Percentiles rank a stretch among this genome's conserved stretches.
Conservation (phyloP, 2,888 invertebrate species). For the Podabrus alpinus region DNA sequence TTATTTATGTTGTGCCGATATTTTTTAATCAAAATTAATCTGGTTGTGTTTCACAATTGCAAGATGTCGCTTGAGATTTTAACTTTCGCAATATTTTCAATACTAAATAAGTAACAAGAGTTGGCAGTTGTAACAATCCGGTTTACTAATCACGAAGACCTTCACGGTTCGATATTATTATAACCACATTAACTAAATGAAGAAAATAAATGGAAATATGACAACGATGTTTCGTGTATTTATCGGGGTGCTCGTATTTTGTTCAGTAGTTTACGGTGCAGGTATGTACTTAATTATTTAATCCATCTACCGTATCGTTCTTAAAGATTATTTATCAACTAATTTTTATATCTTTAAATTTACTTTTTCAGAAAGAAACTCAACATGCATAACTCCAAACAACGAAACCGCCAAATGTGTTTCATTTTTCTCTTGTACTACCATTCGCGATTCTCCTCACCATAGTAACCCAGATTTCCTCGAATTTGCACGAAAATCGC, state of each 20-base stretch:
- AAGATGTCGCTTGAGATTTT: background rate
- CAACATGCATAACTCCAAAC: conserved; percentile 53
- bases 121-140: background rate
- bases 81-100: background rate
- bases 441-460: conserved; percentile 48
- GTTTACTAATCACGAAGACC: background rate
- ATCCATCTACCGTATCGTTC: too few relatives aligned
- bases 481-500: conserved; percentile 53
- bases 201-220: background rate
- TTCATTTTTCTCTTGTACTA: conserved; percentile 54
- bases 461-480: conserved; percentile 19
- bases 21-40: background rate
- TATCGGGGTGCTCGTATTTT: background rate
- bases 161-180: background rate
- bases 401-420: conserved; percentile 53
- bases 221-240: background rate
- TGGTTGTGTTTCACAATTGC: background rate
- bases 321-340: too few relatives aligned
- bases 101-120: background rate
- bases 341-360: background rate
- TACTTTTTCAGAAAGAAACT: background rate
- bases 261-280: background rate
- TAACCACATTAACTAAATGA: background rate
- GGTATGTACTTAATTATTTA: background rate
- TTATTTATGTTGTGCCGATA: too few relatives aligned